Conservation (phyloP, 2,888 invertebrate species). For the Physocephala rufipes region DNA sequence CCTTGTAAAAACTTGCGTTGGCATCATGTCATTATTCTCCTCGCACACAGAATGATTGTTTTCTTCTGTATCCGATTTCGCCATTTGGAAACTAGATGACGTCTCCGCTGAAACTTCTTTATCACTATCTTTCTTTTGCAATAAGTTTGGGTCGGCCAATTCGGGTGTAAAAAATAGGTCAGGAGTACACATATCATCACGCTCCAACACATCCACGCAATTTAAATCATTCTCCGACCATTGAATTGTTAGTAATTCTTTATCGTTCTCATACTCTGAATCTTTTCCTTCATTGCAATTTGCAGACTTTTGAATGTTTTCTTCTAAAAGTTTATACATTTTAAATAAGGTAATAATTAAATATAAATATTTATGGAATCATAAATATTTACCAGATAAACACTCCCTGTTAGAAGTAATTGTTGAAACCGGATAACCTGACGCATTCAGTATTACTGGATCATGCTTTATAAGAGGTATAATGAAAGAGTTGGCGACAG, state of each 20-base stretch:
- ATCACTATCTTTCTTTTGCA: not conserved
- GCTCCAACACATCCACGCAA: constrained; percentile 25
- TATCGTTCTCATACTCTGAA: constrained; percentile 32
- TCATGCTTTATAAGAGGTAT: constrained; percentile 44
- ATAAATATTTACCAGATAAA: not conserved
- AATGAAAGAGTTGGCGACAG: constrained; percentile 40
- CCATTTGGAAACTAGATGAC: constrained; percentile 14
- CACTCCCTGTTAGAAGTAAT: not conserved
- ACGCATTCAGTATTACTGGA: constrained; percentile 36
- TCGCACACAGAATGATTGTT: constrained; percentile 12
- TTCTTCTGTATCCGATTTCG: not conserved
- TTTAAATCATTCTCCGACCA: constrained; percentile 26
- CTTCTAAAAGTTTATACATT: no score
- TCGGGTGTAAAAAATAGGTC: constrained; percentile 39
- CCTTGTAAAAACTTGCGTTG: constrained; percentile 37
- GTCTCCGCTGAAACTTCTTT: not conserved
- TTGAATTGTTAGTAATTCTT: constrained; percentile 44
- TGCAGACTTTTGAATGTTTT: no score
- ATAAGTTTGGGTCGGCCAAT: not conserved
- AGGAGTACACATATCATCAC: constrained; percentile 41
- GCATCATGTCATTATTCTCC: constrained; percentile 31
- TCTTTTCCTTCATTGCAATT: not conserved
- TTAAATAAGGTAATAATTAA: no score
- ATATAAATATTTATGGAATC: not conserved
- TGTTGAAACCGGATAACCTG: not conserved